A percentile compares a stretch with the other conserved stretches of the same genome.
Evolutionary conservation across 2,797 vertebrate species (phyloP).

Genomic region (Sebastes umbrosus): DNA sequence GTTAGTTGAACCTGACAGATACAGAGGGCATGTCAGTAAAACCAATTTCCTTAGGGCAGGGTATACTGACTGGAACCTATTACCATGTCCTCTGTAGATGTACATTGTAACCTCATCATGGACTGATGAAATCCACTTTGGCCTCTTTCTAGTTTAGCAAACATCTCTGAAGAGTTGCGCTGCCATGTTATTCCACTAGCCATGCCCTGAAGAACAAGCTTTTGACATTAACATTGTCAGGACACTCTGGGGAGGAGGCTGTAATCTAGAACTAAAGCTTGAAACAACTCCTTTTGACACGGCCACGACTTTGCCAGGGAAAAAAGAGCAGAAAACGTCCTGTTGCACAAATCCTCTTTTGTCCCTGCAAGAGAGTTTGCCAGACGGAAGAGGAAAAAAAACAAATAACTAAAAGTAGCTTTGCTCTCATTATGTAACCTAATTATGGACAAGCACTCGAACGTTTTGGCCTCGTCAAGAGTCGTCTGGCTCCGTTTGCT

Average conservation of each 20-base stretch:
- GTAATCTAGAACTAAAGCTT: slow-evolving; percentile 57
- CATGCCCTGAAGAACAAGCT: slow-evolving; percentile 72
- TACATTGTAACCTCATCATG: slow-evolving; percentile 62
- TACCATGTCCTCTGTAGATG: slow-evolving; percentile 51
- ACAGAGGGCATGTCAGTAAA: slow-evolving; percentile 59
- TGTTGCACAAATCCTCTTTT: slow-evolving; percentile 37
- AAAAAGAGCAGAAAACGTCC: slow-evolving; percentile 26
- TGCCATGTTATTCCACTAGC: slow-evolving; percentile 68
- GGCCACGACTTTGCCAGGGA: slow-evolving; percentile 31
- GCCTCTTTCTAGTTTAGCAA: slow-evolving; percentile 60
- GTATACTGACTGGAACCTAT: slow-evolving; percentile 49
- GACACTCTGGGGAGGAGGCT: slow-evolving; percentile 49
- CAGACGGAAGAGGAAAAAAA: neutral
- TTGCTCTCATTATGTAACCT: slow-evolving; percentile 40
- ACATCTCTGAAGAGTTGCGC: slow-evolving; percentile 57
- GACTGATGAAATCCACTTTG: slow-evolving; percentile 66
- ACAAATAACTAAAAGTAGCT: slow-evolving; percentile 33
- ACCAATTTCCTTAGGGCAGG: slow-evolving; percentile 43
- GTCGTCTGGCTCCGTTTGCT: slow-evolving; percentile 31
- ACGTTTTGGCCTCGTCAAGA: slow-evolving; percentile 32
- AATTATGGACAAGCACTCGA: slow-evolving; percentile 31
- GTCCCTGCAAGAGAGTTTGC: neutral
- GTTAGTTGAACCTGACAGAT: slow-evolving; percentile 66
- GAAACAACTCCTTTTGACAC: slow-evolving; percentile 62
- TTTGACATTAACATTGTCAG: slow-evolving; percentile 79